Percentiles rank a stretch among this genome's conserved stretches.
phyloP scores from a whole-genome alignment of 2,797 vertebrate genomes.

The Sebastiscus tertius region DNA sequence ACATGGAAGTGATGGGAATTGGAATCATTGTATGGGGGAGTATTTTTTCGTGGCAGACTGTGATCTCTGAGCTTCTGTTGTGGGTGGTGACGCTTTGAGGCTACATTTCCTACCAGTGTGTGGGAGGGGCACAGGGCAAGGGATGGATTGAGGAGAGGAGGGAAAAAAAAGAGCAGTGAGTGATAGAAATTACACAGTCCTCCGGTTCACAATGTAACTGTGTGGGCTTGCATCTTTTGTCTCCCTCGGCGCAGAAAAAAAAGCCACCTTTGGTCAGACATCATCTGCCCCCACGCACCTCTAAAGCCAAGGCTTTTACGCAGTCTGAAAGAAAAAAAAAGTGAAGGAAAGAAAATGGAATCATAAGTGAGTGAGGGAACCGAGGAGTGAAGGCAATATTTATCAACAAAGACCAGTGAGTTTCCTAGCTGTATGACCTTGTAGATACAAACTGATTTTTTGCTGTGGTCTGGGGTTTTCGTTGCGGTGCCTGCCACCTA shows the following conservation, averaged over 20 bases:
- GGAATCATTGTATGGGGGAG: constrained; percentile 23
- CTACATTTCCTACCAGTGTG: constrained; percentile 50
- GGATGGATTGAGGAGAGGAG: constrained; percentile 32
- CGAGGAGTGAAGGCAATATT: constrained; percentile 43
- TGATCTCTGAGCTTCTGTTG: constrained; percentile 45
- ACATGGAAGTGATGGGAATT: constrained; percentile 23
- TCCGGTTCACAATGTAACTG: constrained; percentile 40
- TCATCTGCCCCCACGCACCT: constrained; percentile 35
- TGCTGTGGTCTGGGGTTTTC: constrained; percentile 47
- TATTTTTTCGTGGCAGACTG: constrained; percentile 41
- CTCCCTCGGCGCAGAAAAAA: constrained; percentile 15
- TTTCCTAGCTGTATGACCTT: constrained; percentile 65
- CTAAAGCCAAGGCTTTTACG: constrained; percentile 27
- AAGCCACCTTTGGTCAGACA: constrained; percentile 51
- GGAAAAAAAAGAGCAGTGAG: constrained; percentile 7
- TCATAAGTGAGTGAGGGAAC: constrained; percentile 28
- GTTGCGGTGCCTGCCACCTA: constrained; percentile 44
- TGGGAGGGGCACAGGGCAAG: constrained; percentile 50
- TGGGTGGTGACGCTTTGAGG: constrained; percentile 60
- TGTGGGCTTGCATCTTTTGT: constrained; percentile 52
- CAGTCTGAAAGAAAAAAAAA: constrained; percentile 20
- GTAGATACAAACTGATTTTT: constrained; percentile 63
- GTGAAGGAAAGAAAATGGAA: constrained; percentile 39
- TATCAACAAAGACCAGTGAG: constrained; percentile 60
- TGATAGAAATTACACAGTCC: constrained; percentile 53